phyloP scores from a whole-genome alignment of 1,140 invertebrate species.

The Cydia fagiglandana region DNA sequence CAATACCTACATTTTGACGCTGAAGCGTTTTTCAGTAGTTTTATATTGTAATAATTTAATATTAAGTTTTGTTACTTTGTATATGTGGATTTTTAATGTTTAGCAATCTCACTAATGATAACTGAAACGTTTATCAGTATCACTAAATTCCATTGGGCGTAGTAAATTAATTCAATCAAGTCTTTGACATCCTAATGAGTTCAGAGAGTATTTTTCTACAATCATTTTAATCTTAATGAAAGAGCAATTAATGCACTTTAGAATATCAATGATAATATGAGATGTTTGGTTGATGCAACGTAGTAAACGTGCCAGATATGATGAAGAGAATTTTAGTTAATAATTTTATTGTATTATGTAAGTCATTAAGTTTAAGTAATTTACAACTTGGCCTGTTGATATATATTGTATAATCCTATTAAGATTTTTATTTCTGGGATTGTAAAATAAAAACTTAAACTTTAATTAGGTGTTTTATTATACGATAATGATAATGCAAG shows the following conservation, averaged over 20 bases:
- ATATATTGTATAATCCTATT: constrained; percentile 79
- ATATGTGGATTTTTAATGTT: constrained; percentile 40
- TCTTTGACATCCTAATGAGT: constrained; percentile 65
- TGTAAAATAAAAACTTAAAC: constrained; percentile 77
- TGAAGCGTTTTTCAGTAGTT: not conserved
- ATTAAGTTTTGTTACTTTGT: constrained; percentile 31
- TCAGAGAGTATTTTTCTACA: constrained; percentile 78
- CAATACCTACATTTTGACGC: not conserved
- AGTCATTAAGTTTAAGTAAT: constrained; percentile 79
- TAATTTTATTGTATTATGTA: constrained; percentile 79
- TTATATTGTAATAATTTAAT: constrained; percentile 18
- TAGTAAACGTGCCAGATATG: constrained; percentile 75
- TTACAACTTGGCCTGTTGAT: constrained; percentile 79
- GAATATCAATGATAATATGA: constrained; percentile 64
- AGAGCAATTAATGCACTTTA: constrained; percentile 73
- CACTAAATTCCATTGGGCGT: constrained; percentile 55
- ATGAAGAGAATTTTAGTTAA: constrained; percentile 78
- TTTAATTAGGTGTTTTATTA: constrained; percentile 57
- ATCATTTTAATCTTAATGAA: constrained; percentile 68
- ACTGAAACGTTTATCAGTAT: constrained; percentile 52
- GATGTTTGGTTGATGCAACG: constrained; percentile 74
- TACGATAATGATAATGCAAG: no score
- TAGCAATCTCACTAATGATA: constrained; percentile 67
- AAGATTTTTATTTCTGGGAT: constrained; percentile 78
- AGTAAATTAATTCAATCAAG: constrained; percentile 63